A percentile compares a stretch with the other conserved stretches of the same genome.
These are phyloP conservation scores for Aldabrachelys gigantea DNA, from an alignment of 2,113 vertebrate species.

Conservation along the genomic window DNA sequence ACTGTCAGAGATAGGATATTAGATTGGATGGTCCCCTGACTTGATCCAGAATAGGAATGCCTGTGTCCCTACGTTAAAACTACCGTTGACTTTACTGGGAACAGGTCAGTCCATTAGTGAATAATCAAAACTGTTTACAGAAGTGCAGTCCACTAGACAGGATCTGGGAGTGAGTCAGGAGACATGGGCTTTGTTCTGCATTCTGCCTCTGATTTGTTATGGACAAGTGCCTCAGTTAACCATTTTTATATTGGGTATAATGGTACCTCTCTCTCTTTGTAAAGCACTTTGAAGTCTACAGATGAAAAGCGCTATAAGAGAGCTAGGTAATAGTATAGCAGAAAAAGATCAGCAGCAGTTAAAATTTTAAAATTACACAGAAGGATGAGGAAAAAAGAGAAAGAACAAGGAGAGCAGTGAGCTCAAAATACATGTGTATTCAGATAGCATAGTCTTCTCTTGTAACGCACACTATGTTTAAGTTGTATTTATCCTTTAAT, in stretches of 20 bases:
- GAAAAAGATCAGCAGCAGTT: neutral
- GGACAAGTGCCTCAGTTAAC: rapidly evolving
- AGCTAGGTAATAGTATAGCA: neutral
- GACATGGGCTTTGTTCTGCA: rapidly evolving
- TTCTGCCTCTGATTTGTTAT: neutral
- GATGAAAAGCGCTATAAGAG: neutral
- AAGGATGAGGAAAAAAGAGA: rapidly evolving
- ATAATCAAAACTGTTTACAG: neutral
- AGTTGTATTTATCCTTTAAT: neutral
- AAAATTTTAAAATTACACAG: neutral
- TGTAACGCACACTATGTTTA: neutral
- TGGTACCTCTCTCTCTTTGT: neutral
- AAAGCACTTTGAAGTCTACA: neutral
- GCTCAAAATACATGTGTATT: neutral
- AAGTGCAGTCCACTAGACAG: neutral
- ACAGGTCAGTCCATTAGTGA: neutral
- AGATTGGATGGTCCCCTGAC: neutral
- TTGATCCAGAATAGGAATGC: neutral
- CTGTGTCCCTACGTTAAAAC: neutral
- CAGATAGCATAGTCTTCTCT: neutral
- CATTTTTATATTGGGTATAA: rapidly evolving
- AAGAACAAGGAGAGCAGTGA: neutral
- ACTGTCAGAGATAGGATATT: neutral
- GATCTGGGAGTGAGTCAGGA: neutral
- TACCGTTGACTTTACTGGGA: neutral